Conservation (phyloP, 2,113 vertebrate genomes). For the Thalassoma bifasciatum region DNA sequence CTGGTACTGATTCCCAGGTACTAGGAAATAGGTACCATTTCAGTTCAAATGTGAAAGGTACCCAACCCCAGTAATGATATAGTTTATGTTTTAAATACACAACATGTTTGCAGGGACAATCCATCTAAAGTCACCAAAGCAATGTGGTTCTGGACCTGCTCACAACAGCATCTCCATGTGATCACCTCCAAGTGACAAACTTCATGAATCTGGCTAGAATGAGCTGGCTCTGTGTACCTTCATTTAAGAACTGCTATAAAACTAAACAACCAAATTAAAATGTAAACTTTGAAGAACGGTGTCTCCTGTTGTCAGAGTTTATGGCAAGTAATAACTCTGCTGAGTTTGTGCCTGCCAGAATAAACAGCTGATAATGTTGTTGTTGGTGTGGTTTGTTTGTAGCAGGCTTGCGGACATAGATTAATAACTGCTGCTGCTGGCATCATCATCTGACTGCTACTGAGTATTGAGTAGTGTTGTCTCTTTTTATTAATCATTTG, state of each 20-base stretch:
- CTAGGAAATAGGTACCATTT: no score
- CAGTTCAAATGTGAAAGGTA: no score
- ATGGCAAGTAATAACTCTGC: neutral
- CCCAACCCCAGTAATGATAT: neutral
- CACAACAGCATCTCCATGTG: neutral
- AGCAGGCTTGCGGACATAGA: neutral
- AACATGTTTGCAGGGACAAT: neutral
- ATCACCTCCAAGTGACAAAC: neutral
- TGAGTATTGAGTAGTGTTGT: neutral
- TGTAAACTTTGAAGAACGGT: neutral
- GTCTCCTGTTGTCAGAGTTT: neutral
- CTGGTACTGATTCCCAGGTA: no score
- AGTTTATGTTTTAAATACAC: neutral
- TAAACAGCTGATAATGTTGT: neutral
- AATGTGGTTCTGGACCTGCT: neutral
- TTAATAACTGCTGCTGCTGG: neutral
- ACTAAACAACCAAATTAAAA: neutral
- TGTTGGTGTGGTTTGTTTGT: slow-evolving; percentile 20
- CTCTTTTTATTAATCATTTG: neutral
- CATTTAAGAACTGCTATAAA: neutral
- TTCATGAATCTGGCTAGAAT: neutral
- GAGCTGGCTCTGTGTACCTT: neutral
- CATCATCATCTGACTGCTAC: neutral
- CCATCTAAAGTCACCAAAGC: no score
- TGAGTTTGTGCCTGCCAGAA: neutral